Evolutionary conservation across 2,888 invertebrate species (phyloP).

Genomic region (Chymomyza fuscimana): DNA sequence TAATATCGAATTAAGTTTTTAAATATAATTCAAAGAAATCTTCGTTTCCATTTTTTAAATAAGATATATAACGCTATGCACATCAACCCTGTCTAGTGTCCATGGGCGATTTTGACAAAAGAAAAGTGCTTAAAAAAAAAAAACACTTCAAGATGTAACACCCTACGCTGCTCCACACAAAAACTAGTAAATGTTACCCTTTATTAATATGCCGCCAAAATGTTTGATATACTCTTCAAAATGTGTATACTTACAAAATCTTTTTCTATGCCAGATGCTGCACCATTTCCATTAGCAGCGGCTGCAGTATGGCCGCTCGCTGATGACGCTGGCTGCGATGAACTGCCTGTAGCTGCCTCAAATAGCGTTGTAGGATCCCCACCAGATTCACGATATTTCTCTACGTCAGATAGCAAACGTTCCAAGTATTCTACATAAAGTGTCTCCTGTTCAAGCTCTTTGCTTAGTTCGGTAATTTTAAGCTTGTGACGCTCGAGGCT

Average conservation of each 20-base stretch:
- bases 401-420: constrained; percentile 90
- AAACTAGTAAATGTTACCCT: no score
- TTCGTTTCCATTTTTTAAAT: no score
- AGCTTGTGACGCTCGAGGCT: constrained; percentile 94
- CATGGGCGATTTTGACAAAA: no score
- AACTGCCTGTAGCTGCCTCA: constrained; percentile 75
- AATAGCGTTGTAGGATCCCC: constrained; percentile 80
- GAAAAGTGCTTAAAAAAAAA: no score
- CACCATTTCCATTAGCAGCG: not conserved
- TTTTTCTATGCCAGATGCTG: not conserved
- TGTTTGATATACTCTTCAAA: no score
- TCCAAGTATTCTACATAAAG: constrained; percentile 94
- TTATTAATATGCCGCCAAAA: not conserved
- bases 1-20: no score
- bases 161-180: no score
- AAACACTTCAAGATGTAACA: no score
- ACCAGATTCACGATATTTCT: constrained; percentile 85
- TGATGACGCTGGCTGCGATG: constrained; percentile 23
- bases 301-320: not conserved
- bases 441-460: constrained; percentile 93
- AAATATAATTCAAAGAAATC: no score
- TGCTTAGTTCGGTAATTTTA: constrained; percentile 89
- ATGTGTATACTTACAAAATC: constrained; percentile 3
- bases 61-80: no score
- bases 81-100: no score